Evolutionary conservation across 2,888 invertebrate species (phyloP).

Genomic region (Polia nebulosa): DNA sequence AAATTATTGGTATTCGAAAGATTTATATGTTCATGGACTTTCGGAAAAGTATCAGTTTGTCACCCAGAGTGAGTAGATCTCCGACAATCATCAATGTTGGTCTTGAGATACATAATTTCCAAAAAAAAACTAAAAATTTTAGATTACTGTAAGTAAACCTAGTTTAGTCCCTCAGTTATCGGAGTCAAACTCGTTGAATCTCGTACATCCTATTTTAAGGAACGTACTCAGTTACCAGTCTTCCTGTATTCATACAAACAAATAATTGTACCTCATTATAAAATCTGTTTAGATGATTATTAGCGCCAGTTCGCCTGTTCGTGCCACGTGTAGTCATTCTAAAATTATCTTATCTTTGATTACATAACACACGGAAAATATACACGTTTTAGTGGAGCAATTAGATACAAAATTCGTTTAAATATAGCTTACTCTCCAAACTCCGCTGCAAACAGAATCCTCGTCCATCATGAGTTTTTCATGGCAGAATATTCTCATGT

Average conservation of each 20-base stretch:
- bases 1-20: too few species aligned
- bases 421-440: neutral
- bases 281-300: neutral
- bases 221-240: too few species aligned
- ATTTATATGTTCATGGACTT: too few species aligned
- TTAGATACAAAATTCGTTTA: neutral
- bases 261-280: neutral
- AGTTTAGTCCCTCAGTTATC: too few species aligned
- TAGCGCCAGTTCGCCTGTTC: neutral
- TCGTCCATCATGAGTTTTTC: neutral
- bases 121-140: too few species aligned
- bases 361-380: neutral
- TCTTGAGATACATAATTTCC: too few species aligned
- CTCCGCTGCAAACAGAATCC: neutral
- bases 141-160: too few species aligned
- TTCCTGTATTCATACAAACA: neutral
- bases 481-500: constrained; percentile 12
- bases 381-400: neutral
- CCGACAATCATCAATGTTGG: too few species aligned
- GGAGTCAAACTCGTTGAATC: too few species aligned
- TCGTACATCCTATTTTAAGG: too few species aligned
- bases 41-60: too few species aligned
- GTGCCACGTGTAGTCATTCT: neutral
- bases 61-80: too few species aligned
- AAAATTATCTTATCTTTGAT: neutral